These are phyloP conservation scores for Herpetotheres cachinnans DNA, from an alignment of 2,113 vertebrate genomes.

Conservation along the genomic window DNA sequence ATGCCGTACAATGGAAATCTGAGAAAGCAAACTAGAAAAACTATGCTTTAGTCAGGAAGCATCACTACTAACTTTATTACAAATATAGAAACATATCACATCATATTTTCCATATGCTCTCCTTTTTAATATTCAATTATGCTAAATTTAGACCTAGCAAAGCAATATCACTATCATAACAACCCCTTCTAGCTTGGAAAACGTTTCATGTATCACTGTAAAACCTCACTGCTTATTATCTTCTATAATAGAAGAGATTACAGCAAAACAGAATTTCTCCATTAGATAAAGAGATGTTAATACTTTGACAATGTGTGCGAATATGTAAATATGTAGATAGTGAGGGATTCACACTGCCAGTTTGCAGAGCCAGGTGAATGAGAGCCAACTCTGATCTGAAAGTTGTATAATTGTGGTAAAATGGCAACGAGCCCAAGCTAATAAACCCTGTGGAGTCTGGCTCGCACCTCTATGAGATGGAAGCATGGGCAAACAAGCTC, in stretches of 20 bases:
- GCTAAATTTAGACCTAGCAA: slow-evolving; percentile 13
- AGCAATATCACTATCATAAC: neutral
- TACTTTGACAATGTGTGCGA: slow-evolving; percentile 23
- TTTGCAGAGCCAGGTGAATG: neutral
- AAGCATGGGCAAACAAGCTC: slow-evolving; percentile 16
- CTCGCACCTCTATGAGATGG: neutral
- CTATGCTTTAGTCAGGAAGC: neutral
- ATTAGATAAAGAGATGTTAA: slow-evolving; percentile 18
- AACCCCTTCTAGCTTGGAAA: neutral
- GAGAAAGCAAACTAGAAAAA: neutral
- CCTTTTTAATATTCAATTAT: neutral
- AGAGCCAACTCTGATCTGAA: slow-evolving; percentile 18
- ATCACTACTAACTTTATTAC: neutral
- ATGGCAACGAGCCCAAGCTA: slow-evolving; percentile 33
- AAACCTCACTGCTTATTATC: slow-evolving; percentile 20
- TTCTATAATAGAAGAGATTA: slow-evolving; percentile 23
- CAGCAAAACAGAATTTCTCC: slow-evolving; percentile 32
- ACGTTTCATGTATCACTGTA: neutral
- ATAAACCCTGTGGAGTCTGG: slow-evolving; percentile 25
- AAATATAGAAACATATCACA: neutral
- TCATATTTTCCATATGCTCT: slow-evolving; percentile 27
- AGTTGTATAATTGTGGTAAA: slow-evolving; percentile 39
- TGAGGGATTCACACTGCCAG: neutral
- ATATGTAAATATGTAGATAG: slow-evolving; percentile 34
- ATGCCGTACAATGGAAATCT: neutral